Evolutionary conservation across 2,888 invertebrate species (phyloP).

Genomic region (Leptogaster cylindrica): DNA sequence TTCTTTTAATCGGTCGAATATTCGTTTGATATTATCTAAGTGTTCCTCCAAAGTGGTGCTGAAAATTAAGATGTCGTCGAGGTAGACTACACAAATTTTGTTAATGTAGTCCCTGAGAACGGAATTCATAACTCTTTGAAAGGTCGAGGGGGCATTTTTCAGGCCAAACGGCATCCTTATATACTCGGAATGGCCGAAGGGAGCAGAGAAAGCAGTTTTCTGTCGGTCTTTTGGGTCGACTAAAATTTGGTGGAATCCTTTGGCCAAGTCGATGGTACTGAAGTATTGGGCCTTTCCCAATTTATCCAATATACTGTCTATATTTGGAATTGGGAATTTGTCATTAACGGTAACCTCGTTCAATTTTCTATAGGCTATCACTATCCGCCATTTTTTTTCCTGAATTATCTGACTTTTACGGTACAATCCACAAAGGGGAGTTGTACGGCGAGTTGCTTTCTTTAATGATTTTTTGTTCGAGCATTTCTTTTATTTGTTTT

Average conservation of each 20-base stretch:
- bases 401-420: conserved; percentile 14
- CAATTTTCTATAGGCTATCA: conserved; percentile 19
- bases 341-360: conserved; percentile 47
- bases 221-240: conserved; percentile 37
- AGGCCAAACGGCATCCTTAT: conserved; percentile 43
- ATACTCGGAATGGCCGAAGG: conserved; percentile 40
- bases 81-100: conserved; percentile 51
- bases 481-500: too few relatives aligned
- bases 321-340: conserved; percentile 49
- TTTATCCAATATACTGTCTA: conserved; percentile 48
- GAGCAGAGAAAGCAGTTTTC: conserved; percentile 40
- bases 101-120: conserved; percentile 47
- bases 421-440: conserved; percentile 34
- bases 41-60: conserved; percentile 48
- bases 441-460: too few relatives aligned
- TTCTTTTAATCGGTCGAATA: conserved; percentile 6
- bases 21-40: conserved; percentile 33
- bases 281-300: conserved; percentile 43
- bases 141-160: conserved; percentile 37
- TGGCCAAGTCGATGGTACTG: conserved; percentile 49
- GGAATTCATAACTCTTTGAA: conserved; percentile 42
- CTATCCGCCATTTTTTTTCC: conserved; percentile 34
- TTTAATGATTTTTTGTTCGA: too few relatives aligned
- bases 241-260: conserved; percentile 51
- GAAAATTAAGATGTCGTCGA: conserved; percentile 54